A percentile compares a stretch with the other conserved stretches of the same genome.
These are phyloP conservation scores for Ammodytes dubius DNA, from an alignment of 2,113 vertebrate genomes.

Conservation along the genomic window DNA sequence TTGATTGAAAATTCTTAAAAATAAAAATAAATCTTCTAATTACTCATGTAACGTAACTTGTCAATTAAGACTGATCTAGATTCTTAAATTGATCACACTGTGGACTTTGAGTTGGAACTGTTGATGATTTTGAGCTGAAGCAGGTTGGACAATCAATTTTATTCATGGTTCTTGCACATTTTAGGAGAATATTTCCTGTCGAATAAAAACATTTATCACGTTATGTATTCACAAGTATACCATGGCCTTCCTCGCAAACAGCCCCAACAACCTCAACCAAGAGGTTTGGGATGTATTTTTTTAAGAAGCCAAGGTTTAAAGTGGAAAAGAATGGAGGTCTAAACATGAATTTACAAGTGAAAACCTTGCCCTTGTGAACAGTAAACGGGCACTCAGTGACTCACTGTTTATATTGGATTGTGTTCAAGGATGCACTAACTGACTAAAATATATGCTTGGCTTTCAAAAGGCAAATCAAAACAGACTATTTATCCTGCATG, in stretches of 20 bases:
- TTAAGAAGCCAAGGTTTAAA: background rate
- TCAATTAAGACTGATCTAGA: background rate
- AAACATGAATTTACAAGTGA: background rate
- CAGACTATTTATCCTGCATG: constrained; percentile 11
- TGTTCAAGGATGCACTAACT: constrained; percentile 14
- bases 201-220: background rate
- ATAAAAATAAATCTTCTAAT: no score
- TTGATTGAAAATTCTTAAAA: background rate
- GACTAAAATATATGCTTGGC: constrained; percentile 23
- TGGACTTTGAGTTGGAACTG: background rate
- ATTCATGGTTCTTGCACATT: background rate
- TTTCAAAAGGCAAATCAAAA: constrained; percentile 47
- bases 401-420: constrained; percentile 1
- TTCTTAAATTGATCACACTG: background rate
- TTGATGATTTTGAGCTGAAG: background rate
- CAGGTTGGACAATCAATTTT: background rate
- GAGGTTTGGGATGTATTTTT: background rate
- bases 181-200: background rate
- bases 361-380: background rate
- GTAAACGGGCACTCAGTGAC: background rate
- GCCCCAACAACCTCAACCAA: background rate
- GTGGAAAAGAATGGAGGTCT: background rate
- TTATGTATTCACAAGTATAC: background rate
- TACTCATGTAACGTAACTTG: no score
- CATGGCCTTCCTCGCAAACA: background rate